Evolutionary conservation across 2,888 invertebrate genomes (phyloP), one percentile per base, ranked within the genome.

Genomic region (Hofmannophila pseudospretella): DNA sequence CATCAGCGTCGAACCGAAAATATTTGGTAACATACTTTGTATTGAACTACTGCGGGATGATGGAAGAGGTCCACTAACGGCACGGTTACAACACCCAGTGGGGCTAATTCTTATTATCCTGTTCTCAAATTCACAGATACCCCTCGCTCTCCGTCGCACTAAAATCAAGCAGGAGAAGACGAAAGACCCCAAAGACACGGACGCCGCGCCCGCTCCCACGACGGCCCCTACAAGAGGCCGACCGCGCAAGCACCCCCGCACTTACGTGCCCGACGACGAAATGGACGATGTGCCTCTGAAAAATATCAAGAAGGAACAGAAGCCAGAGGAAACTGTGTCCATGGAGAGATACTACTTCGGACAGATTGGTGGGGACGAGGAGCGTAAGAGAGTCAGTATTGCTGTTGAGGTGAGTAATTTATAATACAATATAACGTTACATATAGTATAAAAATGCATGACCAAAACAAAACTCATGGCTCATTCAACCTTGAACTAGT

Each of bases 341-440:
- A 73, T 92, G 54, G 91, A 91, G 65, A 80, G 88, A 39, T 91
- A 89, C 54, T 92, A 91, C 73, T 92, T 91, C 51, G 92, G 91
- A 0, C 88, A 88, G 48, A 60, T 77, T 1, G 80, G 76, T 0
- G 87, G 85, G 1, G 38, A 56, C 0, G 57, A 35, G 0, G 44
- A 45, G 0, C 33, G 23, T 1, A 51, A 61, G 7, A 60, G 64
- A 34, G 47, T 63, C 7, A 57, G 78, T 27, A 82, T 85, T 23
- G 72, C 80, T 51, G 82, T 84, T n/a, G 67, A 77, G 71, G 84
- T 84, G 9, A 47, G 69, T 44, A 7, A 1, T 22, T 8, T 32
- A 7, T 23, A 4, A 11, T n/a, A n/a, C n/a, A n/a, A n/a, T n/a
- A n/a, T n/a, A n/a, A n/a, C n/a, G n/a, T n/a, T n/a, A n/a, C n/a